These are phyloP conservation scores for Cordilura impudica DNA, from an alignment of 2,888 invertebrate genomes.

Conservation along the genomic window DNA sequence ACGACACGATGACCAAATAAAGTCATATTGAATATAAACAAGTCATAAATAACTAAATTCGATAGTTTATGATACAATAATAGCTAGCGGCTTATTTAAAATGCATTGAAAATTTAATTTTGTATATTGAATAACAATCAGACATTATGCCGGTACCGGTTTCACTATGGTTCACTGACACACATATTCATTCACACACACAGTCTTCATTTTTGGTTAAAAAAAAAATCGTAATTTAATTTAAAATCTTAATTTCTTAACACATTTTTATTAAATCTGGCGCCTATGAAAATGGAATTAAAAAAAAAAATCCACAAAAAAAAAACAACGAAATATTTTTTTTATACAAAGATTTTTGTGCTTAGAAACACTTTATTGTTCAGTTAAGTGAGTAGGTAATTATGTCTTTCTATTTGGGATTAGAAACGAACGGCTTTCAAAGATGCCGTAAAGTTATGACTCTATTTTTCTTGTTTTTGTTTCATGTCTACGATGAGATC, in stretches of 20 bases:
- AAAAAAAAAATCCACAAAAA: slow-evolving; percentile 19
- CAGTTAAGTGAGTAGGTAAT: slow-evolving; percentile 23
- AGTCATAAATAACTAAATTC: not conserved
- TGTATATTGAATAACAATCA: slow-evolving; percentile 9
- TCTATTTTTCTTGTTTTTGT: not conserved
- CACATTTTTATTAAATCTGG: slow-evolving; percentile 54
- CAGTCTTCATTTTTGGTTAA: slow-evolving; percentile 31
- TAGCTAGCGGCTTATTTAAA: slow-evolving; percentile 48
- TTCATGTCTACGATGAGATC: too few species aligned
- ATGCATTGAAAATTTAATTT: slow-evolving; percentile 52
- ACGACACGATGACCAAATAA: slow-evolving; percentile 61
- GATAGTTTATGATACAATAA: slow-evolving; percentile 33
- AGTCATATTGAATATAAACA: slow-evolving; percentile 53
- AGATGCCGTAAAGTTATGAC: slow-evolving; percentile 43
- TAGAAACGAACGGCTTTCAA: slow-evolving; percentile 38
- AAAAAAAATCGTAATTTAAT: slow-evolving; percentile 21
- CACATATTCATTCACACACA: slow-evolving; percentile 17
- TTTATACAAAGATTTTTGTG: not conserved
- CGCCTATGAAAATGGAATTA: slow-evolving; percentile 31
- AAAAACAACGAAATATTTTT: not conserved
- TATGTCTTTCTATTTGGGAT: slow-evolving; percentile 40
- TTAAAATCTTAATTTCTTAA: slow-evolving; percentile 42
- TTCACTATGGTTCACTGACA: slow-evolving; percentile 57
- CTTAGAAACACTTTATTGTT: slow-evolving; percentile 15
- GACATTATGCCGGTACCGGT: slow-evolving; percentile 53